Conservation (phyloP, 2,113 vertebrate species). For the Eolophus roseicapilla region DNA sequence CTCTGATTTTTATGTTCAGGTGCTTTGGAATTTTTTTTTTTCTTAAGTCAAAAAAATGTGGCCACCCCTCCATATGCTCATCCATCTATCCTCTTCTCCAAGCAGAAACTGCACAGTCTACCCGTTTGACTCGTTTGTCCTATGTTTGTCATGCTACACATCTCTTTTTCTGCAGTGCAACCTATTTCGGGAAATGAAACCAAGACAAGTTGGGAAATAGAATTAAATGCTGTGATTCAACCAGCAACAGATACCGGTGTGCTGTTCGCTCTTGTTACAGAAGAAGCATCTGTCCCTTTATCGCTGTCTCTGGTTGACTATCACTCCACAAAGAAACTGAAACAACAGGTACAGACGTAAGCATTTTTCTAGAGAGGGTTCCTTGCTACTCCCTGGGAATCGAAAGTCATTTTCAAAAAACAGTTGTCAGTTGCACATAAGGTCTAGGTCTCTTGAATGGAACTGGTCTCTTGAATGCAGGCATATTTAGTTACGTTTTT, state of each 20-base stretch:
- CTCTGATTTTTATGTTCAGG: background rate
- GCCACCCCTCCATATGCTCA: background rate
- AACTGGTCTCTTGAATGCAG: background rate
- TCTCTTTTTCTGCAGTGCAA: constrained; percentile 50
- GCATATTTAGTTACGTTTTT: background rate
- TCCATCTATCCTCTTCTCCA: background rate
- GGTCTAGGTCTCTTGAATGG: background rate
- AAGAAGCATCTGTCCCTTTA: constrained; percentile 80
- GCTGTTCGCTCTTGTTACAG: constrained; percentile 84
- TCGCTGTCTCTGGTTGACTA: constrained; percentile 89
- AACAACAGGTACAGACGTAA: constrained; percentile 82
- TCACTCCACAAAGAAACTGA: constrained; percentile 84
- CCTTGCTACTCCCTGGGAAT: background rate
- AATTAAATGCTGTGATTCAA: constrained; percentile 79
- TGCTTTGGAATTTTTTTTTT: background rate
- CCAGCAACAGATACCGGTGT: constrained; percentile 87
- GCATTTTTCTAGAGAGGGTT: background rate
- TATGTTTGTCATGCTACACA: background rate
- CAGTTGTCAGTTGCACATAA: background rate
- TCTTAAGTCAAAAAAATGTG: background rate
- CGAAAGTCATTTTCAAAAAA: background rate
- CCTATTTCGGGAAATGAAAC: constrained; percentile 52
- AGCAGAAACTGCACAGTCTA: background rate
- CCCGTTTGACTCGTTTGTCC: background rate
- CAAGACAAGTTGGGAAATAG: constrained; percentile 78